These are phyloP conservation scores for Acrobasis repandana DNA, from an alignment of 2,888 invertebrate species.

Conservation along the genomic window DNA sequence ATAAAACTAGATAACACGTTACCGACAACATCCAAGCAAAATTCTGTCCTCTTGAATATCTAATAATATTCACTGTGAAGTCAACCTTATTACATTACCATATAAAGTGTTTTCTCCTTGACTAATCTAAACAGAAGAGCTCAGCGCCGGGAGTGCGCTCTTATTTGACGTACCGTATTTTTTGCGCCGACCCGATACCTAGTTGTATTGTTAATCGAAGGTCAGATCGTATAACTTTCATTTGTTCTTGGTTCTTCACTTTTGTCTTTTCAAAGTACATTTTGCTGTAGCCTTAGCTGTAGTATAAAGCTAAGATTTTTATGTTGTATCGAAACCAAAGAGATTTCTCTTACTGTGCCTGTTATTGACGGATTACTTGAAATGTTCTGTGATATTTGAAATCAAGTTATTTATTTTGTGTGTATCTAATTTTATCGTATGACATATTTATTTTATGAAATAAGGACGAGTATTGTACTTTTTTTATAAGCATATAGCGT, in stretches of 20 bases:
- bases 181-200: no score
- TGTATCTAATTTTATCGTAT: constrained; percentile 21
- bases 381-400: constrained; percentile 43
- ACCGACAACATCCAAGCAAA: no score
- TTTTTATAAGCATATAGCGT: no score
- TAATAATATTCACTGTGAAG: no score
- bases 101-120: no score
- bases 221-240: neutral
- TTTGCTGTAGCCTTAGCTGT: neutral
- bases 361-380: constrained; percentile 27
- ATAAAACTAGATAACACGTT: no score
- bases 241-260: neutral
- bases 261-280: neutral
- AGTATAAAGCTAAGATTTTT: neutral
- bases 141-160: no score
- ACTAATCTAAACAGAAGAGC: no score
- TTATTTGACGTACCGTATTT: no score
- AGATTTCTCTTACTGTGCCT: constrained; percentile 17
- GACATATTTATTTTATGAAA: constrained; percentile 4
- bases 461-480: neutral
- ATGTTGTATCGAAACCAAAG: constrained; percentile 14
- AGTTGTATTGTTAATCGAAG: no score
- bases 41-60: no score
- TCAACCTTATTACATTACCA: no score
- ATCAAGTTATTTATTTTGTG: constrained; percentile 34